phyloP scores from a whole-genome alignment of 2,888 invertebrate species.

The Eledona agricola region DNA sequence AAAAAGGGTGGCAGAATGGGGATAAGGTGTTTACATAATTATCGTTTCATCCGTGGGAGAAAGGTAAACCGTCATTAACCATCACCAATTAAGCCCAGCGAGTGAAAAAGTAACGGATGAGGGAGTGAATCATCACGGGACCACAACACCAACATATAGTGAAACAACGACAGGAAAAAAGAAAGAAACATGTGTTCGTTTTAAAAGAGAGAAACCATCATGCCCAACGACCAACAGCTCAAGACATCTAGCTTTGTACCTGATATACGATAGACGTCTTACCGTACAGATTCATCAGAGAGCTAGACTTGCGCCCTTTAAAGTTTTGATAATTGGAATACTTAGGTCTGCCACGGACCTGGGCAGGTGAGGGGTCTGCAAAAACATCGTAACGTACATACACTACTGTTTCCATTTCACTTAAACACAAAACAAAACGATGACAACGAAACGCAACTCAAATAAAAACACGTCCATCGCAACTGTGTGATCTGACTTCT shows the following conservation, averaged over 20 bases:
- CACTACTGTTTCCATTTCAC: conserved; percentile 55
- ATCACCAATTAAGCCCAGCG: conserved; percentile 40
- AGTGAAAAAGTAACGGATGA: conserved; percentile 1
- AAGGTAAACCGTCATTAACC: conserved; percentile 38
- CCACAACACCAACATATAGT: conserved; percentile 4
- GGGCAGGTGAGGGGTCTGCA: conserved; percentile 83
- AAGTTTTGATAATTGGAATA: conserved; percentile 88
- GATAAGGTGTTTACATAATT: background rate
- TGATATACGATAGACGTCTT: conserved; percentile 66
- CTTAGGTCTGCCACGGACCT: conserved; percentile 85
- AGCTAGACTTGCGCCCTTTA: conserved; percentile 92
- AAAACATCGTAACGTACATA: conserved; percentile 68
- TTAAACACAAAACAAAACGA: conserved; percentile 30
- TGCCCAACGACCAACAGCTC: conserved; percentile 39
- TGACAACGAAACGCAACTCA: conserved; percentile 8
- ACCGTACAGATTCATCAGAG: conserved; percentile 96
- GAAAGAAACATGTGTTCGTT: background rate
- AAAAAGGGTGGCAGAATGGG: conserved; percentile 5
- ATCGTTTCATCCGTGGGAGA: conserved; percentile 7
- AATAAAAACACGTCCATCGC: conserved; percentile 1
- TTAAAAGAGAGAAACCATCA: conserved; percentile 30
- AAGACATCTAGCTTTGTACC: conserved; percentile 37
- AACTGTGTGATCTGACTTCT: conserved; percentile 3
- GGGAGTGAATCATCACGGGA: conserved; percentile 12
- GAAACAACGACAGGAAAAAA: conserved; percentile 1